Base-by-base conservation (phyloP, 2,888 invertebrate genomes). In the Callyntrura guangdongensis region DNA sequence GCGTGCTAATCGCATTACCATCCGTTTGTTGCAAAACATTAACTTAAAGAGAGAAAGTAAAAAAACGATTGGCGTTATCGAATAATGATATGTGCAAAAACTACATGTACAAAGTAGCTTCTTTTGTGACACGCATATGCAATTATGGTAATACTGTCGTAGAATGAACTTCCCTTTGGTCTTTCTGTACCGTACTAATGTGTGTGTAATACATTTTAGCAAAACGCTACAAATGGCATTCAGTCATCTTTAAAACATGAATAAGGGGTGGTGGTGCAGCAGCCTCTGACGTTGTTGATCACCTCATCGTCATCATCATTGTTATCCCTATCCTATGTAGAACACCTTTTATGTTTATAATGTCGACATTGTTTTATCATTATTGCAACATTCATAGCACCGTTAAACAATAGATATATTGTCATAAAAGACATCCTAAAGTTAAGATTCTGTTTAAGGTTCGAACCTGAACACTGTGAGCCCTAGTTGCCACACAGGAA, bases 11-110 rank as follows among this genome's bases (percentile, higher is more conserved):
- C 79, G 67, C 67, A 79, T 87, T 87, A 79, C 67, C 47, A 81
- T 53, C 81, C 67, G 64, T 67, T 79, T 64, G 20, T 87, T 87
- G 87, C 87, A 81, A 87, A 87, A 87, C 20, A 49, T 69, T 69
- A 36, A 20, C n/a, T 69, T 27, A 25, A n/a, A 22, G 81, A 86
- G 79, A 67, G 87, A 79, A 81, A 86, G 77, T 79, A 81, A 81
- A 81, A 81, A 79, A 67, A 36, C 27, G 69, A 87, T 87, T 61
- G 20, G 36, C 49, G 67, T 53, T 87, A 87, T 87, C 87, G 4
- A 25, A 81, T 22, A 67, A 86, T 69, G 12, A 77, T 74, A 45
- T 69, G 84, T 47, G 36, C 17, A 47, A 67, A 49, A 67, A 49
- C 53, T 61, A 20, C 59, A 49, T 49, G 25, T 56, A 25, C 27